phyloP scores from a whole-genome alignment of 2,113 vertebrate species.

The Cottus gobio region DNA sequence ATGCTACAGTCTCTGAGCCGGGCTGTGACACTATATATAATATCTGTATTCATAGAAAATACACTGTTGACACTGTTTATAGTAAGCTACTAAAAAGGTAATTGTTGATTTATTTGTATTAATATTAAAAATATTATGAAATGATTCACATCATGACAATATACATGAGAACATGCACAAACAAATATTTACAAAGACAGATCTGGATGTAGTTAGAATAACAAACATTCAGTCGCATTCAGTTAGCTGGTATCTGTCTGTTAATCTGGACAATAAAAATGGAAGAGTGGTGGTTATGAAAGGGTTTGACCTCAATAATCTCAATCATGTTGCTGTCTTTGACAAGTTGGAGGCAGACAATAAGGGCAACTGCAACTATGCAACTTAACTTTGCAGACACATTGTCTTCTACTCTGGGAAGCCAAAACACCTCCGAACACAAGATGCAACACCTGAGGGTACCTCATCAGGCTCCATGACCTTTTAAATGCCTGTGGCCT shows the following conservation, averaged over 20 bases:
- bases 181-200: conserved; percentile 3
- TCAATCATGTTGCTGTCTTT: not conserved
- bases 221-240: not conserved
- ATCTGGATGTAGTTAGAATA: not conserved
- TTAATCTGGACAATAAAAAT: not conserved
- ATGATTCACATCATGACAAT: conserved; percentile 19
- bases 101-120: conserved; percentile 1
- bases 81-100: no score
- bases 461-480: conserved; percentile 32
- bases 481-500: conserved; percentile 12
- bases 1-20: no score
- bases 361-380: not conserved
- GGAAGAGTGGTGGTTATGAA: no score
- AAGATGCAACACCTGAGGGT: conserved; percentile 31
- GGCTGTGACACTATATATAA: no score
- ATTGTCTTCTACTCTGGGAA: not conserved
- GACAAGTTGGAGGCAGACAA: not conserved
- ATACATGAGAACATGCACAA: not conserved
- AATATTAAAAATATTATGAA: conserved; percentile 31
- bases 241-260: not conserved
- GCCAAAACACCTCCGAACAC: not conserved
- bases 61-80: no score
- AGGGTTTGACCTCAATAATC: conserved; percentile 1
- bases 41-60: no score
- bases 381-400: not conserved